These are phyloP conservation scores for Drosophila sproati DNA, from an alignment of 1,140 invertebrate species.

Conservation along the genomic window DNA sequence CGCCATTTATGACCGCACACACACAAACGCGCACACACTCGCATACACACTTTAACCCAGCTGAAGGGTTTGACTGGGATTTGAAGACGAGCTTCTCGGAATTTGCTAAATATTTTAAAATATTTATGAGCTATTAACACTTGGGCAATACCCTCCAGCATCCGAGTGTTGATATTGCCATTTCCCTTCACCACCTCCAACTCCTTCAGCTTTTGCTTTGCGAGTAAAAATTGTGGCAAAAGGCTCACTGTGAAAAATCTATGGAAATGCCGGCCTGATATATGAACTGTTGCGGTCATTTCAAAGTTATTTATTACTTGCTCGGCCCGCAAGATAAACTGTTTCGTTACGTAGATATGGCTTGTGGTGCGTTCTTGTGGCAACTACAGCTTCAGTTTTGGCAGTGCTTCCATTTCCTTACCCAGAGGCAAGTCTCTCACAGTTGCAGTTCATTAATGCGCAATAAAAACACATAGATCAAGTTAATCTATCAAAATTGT, in stretches of 20 bases:
- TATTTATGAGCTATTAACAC: constrained; percentile 84
- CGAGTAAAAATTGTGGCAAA: constrained; percentile 8
- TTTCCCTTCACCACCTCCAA: background rate
- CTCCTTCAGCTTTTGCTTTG: constrained; percentile 11
- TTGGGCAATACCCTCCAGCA: constrained; percentile 62
- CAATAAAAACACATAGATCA: constrained; percentile 25
- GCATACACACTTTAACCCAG: background rate
- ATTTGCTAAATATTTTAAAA: constrained; percentile 81
- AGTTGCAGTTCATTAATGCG: constrained; percentile 44
- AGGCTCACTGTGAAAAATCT: constrained; percentile 38
- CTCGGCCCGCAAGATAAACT: constrained; percentile 44
- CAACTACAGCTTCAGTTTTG: constrained; percentile 5
- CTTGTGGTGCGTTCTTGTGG: constrained; percentile 36
- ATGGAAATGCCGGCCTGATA: constrained; percentile 48
- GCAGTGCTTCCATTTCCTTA: background rate
- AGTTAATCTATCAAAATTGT: constrained; percentile 25
- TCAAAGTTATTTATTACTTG: constrained; percentile 61
- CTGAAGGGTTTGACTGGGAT: constrained; percentile 37
- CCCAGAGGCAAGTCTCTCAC: background rate
- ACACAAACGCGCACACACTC: constrained; percentile 4
- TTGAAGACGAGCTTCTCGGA: constrained; percentile 52
- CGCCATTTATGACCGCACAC: constrained; percentile 75
- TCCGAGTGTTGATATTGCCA: constrained; percentile 24
- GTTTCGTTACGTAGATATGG: constrained; percentile 24
- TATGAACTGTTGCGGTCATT: constrained; percentile 66